Evolutionary conservation across 2,797 vertebrate genomes (phyloP).

Genomic region (Urocyon cinereoargenteus): DNA sequence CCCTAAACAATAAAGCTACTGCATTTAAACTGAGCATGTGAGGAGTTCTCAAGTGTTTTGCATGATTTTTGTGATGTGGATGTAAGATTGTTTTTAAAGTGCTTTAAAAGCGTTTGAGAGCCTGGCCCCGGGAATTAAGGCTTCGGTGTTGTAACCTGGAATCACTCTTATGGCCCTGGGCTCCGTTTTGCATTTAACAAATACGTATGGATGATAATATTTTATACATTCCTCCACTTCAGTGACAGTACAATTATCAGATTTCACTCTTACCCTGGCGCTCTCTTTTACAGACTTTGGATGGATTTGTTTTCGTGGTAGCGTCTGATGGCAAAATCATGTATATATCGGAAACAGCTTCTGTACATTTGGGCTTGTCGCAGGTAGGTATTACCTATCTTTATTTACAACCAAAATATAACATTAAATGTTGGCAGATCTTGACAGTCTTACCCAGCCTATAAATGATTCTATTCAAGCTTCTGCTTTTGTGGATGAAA

Average conservation of each 20-base stretch:
- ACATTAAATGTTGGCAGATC: neutral
- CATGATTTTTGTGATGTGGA: conserved; percentile 50
- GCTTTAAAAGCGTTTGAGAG: conserved; percentile 58
- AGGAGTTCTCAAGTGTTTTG: conserved; percentile 71
- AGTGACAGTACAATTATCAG: neutral
- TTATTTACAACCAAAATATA: neutral
- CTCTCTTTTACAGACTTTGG: conserved; percentile 92
- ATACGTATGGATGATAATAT: neutral
- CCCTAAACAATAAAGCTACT: conserved; percentile 83
- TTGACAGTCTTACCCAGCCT: neutral
- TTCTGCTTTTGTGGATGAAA: neutral
- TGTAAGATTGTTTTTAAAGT: conserved; percentile 56
- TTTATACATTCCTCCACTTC: neutral
- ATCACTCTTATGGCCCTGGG: too few relatives aligned
- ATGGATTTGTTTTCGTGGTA: conserved; percentile 97
- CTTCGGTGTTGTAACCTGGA: neutral
- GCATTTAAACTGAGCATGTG: conserved; percentile 64
- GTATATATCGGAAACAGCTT: conserved; percentile 98
- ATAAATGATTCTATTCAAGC: neutral
- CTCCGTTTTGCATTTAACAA: neutral
- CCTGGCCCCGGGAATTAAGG: neutral
- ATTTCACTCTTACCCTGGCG: neutral
- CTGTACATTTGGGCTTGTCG: conserved; percentile 96
- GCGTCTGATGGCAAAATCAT: conserved; percentile 98
- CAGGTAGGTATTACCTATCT: conserved; percentile 90